A percentile compares a stretch with the other conserved stretches of the same genome.
Evolutionary conservation across 2,113 vertebrate species (phyloP).

Genomic region (Puntigrus tetrazona): DNA sequence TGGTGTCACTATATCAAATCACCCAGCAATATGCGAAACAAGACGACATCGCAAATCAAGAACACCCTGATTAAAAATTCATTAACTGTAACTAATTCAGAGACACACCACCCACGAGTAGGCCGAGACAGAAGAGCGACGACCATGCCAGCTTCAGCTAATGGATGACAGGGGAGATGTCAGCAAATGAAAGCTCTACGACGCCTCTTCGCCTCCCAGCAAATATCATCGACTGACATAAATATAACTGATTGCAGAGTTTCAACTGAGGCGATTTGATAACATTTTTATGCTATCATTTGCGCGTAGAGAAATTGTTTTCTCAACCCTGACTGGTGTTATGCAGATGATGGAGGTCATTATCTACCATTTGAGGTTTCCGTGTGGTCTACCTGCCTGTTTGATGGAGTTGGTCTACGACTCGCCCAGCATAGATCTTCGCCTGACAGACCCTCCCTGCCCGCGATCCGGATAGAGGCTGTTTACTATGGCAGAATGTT

Average conservation of each 20-base stretch:
- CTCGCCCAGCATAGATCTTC: neutral
- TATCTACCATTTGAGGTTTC: constrained; percentile 67
- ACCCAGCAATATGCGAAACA: constrained; percentile 31
- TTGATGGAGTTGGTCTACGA: constrained; percentile 45
- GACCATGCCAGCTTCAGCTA: constrained; percentile 18
- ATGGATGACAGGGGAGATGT: constrained; percentile 15
- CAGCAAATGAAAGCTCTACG: constrained; percentile 40
- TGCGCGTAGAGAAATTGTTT: constrained; percentile 55
- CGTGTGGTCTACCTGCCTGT: constrained; percentile 50
- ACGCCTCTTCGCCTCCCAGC: constrained; percentile 37
- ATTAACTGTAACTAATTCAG: constrained; percentile 22
- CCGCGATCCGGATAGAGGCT: constrained; percentile 47
- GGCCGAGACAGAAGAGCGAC: constrained; percentile 20
- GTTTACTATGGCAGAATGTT: constrained; percentile 66
- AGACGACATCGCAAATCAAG: constrained; percentile 34
- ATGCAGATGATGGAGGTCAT: constrained; percentile 74
- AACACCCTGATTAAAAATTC: constrained; percentile 42
- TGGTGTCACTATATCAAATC: constrained; percentile 30
- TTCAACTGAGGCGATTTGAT: constrained; percentile 51
- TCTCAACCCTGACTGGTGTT: constrained; percentile 65
- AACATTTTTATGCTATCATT: constrained; percentile 63
- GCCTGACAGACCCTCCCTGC: neutral
- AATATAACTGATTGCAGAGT: constrained; percentile 40
- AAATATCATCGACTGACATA: constrained; percentile 56
- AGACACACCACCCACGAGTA: constrained; percentile 15